These are phyloP conservation scores for Neogale vison DNA, from an alignment of 2,113 vertebrate species.

Conservation along the genomic window DNA sequence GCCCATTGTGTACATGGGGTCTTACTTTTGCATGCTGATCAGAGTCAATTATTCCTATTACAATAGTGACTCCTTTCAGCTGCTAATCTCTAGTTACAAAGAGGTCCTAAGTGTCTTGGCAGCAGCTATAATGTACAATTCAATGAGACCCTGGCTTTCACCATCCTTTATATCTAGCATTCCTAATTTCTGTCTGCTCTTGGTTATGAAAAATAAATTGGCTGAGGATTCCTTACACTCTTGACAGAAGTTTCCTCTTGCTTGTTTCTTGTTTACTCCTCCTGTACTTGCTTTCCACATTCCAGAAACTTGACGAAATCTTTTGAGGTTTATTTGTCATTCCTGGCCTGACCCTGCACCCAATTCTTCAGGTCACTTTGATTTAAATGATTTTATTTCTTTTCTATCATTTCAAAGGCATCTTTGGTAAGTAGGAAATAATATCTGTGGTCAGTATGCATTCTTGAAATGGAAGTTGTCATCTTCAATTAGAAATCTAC, in stretches of 20 bases:
- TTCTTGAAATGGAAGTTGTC: neutral
- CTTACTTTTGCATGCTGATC: neutral
- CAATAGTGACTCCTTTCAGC: neutral
- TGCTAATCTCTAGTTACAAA: neutral
- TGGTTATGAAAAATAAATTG: neutral
- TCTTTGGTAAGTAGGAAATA: neutral
- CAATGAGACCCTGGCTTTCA: neutral
- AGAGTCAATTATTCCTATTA: neutral
- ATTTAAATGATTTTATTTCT: neutral
- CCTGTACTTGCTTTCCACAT: neutral
- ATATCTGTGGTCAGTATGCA: neutral
- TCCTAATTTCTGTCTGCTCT: neutral
- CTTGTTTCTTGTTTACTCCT: neutral
- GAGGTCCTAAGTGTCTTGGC: neutral
- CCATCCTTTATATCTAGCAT: neutral
- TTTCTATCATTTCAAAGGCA: neutral
- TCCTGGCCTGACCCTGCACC: rapidly evolving
- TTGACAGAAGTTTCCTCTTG: neutral
- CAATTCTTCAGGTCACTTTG: neutral
- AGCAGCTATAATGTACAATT: neutral
- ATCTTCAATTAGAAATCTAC: neutral
- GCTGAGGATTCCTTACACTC: neutral
- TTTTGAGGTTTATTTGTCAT: neutral
- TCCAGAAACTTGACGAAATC: neutral
- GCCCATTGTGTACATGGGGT: too few species aligned